phyloP scores from a whole-genome alignment of 2,797 vertebrate species.

The Chaenodraco wilsoni region DNA sequence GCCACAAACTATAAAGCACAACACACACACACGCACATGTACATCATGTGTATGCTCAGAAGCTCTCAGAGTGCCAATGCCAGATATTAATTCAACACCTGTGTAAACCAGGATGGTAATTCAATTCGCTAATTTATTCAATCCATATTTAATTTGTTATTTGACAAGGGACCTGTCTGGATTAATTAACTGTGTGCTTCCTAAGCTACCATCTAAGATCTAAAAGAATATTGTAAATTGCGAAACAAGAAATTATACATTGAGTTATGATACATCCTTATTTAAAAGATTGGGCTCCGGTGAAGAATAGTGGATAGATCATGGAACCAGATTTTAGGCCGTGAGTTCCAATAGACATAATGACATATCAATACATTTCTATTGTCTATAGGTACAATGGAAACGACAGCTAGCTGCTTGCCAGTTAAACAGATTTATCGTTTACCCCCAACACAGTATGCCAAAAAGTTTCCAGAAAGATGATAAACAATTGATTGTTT shows the following conservation, averaged over 20 bases:
- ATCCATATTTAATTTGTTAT: slow-evolving; percentile 7
- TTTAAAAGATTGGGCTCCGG: slow-evolving; percentile 3
- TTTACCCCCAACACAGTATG: no score
- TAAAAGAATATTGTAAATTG: neutral
- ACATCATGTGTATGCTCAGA: slow-evolving; percentile 4
- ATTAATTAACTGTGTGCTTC: slow-evolving; percentile 9
- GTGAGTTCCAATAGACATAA: neutral
- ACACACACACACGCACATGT: neutral
- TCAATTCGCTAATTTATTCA: slow-evolving; percentile 10
- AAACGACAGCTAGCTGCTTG: no score
- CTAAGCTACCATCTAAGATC: slow-evolving; percentile 16
- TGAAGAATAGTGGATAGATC: neutral
- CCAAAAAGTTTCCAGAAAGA: no score
- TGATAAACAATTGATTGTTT: no score
- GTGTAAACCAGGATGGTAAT: slow-evolving; percentile 17
- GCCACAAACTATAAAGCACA: neutral
- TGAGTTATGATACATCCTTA: neutral
- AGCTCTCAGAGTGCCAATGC: neutral
- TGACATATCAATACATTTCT: neutral
- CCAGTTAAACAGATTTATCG: no score
- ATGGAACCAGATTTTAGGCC: neutral
- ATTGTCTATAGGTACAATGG: no score
- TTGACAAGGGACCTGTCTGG: slow-evolving; percentile 5
- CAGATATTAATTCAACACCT: slow-evolving; percentile 24
- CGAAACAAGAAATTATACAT: neutral